Evolutionary conservation across 92 coral and sea anemone genomes (phyloP).

Genomic region (Palythoa grandiflora): DNA sequence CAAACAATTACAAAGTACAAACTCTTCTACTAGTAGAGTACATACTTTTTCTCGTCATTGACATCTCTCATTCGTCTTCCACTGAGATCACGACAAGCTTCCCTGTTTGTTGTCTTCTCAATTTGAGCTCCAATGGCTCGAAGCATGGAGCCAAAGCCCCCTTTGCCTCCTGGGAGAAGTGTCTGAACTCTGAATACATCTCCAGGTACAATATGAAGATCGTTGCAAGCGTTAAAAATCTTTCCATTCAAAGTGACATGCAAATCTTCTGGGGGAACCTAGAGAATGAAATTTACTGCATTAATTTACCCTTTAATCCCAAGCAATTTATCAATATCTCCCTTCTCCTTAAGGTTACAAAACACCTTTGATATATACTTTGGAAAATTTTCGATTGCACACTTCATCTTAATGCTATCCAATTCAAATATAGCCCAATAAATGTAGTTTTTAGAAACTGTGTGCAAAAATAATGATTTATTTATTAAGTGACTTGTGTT

Average conservation of each 20-base stretch:
- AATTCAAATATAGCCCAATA: too few relatives aligned
- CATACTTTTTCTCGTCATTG: conserved; percentile 98
- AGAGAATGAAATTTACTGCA: not conserved
- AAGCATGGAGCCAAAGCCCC: conserved; percentile 99
- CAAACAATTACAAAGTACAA: not conserved
- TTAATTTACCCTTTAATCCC: too few relatives aligned
- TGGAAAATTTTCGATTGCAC: too few relatives aligned
- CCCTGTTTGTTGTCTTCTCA: conserved; percentile 98
- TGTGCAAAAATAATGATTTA: too few relatives aligned
- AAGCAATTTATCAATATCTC: too few relatives aligned
- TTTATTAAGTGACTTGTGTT: too few relatives aligned
- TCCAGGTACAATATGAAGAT: conserved; percentile 61
- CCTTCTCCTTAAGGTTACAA: too few relatives aligned
- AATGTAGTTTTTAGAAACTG: too few relatives aligned
- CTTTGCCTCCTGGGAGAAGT: conserved; percentile 91
- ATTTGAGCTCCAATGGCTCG: conserved; percentile 99
- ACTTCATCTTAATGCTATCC: too few relatives aligned
- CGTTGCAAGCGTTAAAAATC: conserved; percentile 46
- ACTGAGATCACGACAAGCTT: conserved; percentile 97
- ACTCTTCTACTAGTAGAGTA: not conserved
- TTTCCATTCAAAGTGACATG: conserved; percentile 77
- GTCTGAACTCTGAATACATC: conserved; percentile 70
- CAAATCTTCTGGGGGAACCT: conserved; percentile 61
- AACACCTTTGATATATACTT: too few relatives aligned
- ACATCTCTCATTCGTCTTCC: conserved; percentile 98